Percentiles rank a stretch among this genome's conserved stretches.
Evolutionary conservation across 1,140 invertebrate species (phyloP).

Genomic region (Cydia amplana): DNA sequence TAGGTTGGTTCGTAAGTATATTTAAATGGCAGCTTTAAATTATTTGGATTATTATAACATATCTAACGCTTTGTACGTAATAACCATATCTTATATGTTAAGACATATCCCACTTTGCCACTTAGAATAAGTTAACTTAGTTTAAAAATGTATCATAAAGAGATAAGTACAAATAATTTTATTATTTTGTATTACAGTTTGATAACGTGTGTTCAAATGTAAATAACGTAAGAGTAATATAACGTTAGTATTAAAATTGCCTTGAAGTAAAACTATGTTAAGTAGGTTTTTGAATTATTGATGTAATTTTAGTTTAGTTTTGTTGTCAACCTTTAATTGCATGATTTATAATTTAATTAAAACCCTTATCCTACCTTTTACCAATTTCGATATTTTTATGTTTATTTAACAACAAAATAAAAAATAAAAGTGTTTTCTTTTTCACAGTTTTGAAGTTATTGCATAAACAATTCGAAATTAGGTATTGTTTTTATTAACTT

Average conservation of each 20-base stretch:
- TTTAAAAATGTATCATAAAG: slow-evolving; percentile 38
- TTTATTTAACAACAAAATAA: neutral
- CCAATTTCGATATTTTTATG: neutral
- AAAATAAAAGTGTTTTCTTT: neutral
- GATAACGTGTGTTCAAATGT: slow-evolving; percentile 38
- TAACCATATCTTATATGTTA: slow-evolving; percentile 56
- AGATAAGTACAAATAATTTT: slow-evolving; percentile 65
- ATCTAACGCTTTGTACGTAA: slow-evolving; percentile 45
- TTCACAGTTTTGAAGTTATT: neutral
- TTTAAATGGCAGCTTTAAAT: slow-evolving; percentile 58
- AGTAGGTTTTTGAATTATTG: slow-evolving; percentile 29
- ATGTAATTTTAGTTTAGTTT: slow-evolving; percentile 13
- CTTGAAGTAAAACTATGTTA: slow-evolving; percentile 26
- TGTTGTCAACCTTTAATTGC: neutral
- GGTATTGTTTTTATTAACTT: neutral
- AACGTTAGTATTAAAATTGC: slow-evolving; percentile 14
- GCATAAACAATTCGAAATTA: neutral
- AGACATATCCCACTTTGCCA: slow-evolving; percentile 71
- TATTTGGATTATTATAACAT: slow-evolving; percentile 54
- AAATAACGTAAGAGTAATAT: slow-evolving; percentile 33
- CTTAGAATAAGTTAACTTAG: slow-evolving; percentile 52
- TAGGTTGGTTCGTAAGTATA: slow-evolving; percentile 34
- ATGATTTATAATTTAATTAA: neutral
- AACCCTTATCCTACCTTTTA: neutral
- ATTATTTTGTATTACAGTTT: slow-evolving; percentile 64